Base-by-base conservation (phyloP, 1,140 invertebrate species). In the Bombus balteatus region DNA sequence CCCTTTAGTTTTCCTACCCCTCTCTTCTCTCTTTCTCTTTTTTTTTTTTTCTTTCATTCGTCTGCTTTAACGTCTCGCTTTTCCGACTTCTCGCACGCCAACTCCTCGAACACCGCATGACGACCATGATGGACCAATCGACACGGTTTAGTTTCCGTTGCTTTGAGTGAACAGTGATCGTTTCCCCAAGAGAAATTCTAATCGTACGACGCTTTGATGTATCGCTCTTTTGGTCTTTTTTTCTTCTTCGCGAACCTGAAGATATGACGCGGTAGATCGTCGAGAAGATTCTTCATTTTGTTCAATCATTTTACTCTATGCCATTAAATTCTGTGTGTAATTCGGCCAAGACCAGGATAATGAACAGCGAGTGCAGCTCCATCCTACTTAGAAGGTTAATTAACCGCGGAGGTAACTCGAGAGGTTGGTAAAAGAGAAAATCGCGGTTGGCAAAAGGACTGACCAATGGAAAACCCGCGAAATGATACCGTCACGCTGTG, bases 361-460 rank as follows among this genome's bases (percentile, higher is more conserved):
- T 77, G 86, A 73, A 90, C 77, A 66, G 53, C 62, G 57, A 57
- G 65, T 75, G 68, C 18, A 22, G 74, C 47, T 53, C 15, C 32
- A 22, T 80, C 13, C 53, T 62, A 80, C 77, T 75, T 28, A 73
- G n/a, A 66, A 62, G 53, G 72, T 90, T 90, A 90, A 91, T 88
- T 88, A 84, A 88, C 39, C 82, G 25, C 34, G 39, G 32, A 77
- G 81, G 83, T 80, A 80, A 87, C 85, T 59, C 41, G 62, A 87
- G 71, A 72, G 53, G 47, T 25, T 57, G 66, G 43, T 18, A 32
- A 32, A 71, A 57, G 43, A 9, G 43, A 53, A 22, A 22, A 53
- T 53, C 47, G 47, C 47, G 47, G 47, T 53, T 53, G 47, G 18
- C 22, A n/a, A 66, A 59, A 25, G 34, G 32, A 15, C 12, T 15